phyloP scores from a whole-genome alignment of 2,797 vertebrate species.

The Lacerta viridis region DNA sequence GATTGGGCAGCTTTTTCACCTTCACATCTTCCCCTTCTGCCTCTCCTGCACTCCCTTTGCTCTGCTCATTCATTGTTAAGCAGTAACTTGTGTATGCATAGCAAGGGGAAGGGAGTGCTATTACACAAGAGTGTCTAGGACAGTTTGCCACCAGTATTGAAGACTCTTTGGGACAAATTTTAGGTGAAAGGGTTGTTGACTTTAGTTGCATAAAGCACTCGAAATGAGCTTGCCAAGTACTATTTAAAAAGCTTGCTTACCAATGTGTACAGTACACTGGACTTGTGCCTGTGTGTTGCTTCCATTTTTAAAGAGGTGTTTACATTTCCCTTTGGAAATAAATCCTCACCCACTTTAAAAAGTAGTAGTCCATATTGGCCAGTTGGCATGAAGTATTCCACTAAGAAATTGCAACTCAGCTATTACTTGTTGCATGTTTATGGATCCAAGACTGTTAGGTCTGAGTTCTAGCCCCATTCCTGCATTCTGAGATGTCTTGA shows the following conservation, averaged over 20 bases:
- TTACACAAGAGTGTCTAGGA: neutral
- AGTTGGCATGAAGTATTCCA: neutral
- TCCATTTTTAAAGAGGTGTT: neutral
- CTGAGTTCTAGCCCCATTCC: neutral
- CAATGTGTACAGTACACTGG: neutral
- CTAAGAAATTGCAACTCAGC: neutral
- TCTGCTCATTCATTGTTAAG: neutral
- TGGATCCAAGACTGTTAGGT: neutral
- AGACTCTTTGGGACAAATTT: neutral
- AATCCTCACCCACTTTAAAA: neutral
- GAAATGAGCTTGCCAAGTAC: neutral
- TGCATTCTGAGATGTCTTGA: neutral
- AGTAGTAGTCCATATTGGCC: neutral
- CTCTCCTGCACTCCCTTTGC: too few species aligned
- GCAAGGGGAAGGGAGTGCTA: neutral
- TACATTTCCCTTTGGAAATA: neutral
- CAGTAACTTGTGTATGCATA: neutral
- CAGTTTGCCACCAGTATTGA: neutral
- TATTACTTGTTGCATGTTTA: neutral
- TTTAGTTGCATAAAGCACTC: neutral
- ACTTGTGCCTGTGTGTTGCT: neutral
- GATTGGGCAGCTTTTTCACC: too few species aligned
- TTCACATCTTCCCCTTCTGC: neutral
- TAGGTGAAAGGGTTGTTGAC: neutral
- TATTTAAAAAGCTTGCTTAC: neutral